A percentile compares a stretch with the other conserved stretches of the same genome.
phyloP scores from a whole-genome alignment of 2,888 invertebrate genomes.

The Chaitophorus viminalis region DNA sequence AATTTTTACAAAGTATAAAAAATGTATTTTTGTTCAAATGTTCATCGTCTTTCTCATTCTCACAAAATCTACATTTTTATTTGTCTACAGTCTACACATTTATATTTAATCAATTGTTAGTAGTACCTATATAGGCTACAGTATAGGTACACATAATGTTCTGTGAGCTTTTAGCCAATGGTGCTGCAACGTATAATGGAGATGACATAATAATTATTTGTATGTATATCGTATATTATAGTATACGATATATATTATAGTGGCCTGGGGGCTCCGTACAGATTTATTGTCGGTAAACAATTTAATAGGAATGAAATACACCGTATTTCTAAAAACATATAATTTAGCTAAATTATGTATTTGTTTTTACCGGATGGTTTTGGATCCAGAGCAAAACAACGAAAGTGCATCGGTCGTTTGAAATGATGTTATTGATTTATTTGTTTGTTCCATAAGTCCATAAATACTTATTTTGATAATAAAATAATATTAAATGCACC shows the following conservation, averaged over 20 bases:
- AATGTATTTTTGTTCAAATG: background rate
- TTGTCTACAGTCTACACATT: background rate
- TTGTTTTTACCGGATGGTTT: background rate
- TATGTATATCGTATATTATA: background rate
- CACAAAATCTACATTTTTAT: background rate
- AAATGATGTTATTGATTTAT: too few species aligned
- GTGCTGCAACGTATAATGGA: background rate
- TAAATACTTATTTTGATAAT: too few species aligned
- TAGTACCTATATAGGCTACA: background rate
- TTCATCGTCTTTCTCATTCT: background rate
- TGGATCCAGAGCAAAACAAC: background rate
- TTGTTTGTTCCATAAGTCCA: too few species aligned
- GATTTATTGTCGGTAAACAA: constrained; percentile 3
- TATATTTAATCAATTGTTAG: background rate
- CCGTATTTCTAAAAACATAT: background rate
- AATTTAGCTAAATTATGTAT: background rate
- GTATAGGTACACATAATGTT: background rate
- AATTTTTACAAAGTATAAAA: background rate
- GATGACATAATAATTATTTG: background rate
- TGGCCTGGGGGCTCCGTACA: background rate
- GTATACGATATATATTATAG: background rate
- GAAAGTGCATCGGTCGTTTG: background rate
- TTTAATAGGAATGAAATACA: background rate
- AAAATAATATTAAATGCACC: too few species aligned
- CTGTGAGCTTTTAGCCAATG: background rate